Base-by-base conservation (phyloP, 2,888 invertebrate genomes). In the Eupithecia abbreviata region DNA sequence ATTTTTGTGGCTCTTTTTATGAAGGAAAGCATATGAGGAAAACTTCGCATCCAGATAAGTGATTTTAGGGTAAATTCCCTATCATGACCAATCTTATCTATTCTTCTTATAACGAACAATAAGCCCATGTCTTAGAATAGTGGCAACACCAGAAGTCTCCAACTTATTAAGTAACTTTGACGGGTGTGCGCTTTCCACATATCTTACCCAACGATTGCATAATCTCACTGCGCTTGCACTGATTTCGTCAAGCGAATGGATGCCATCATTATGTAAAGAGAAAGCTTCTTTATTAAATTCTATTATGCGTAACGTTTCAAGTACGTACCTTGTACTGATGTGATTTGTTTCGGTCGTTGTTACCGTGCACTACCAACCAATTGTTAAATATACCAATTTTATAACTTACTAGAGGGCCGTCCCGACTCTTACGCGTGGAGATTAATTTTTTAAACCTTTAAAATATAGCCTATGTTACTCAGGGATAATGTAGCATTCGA, bases 241-340 rank as follows among this genome's bases (percentile, higher is more conserved):
- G 91, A 91, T 92, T 93, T 93, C 93, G 92, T 92, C 92, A 92
- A 92, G 81, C 87, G 84, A 87, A 86, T 88, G 86, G 85, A 88
- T 86, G 86, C 85, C 86, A 85, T 85, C 85, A 88, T 93, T 92
- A 92, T 90, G 90, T 90, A 93, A 93, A 88, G 92, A 90, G 93
- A 93, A 93, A 93, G 92, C 88, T 87, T 82, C 85, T 87, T 87
- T 87, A 87, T 88, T 87, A 86, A 87, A 85, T 83, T 86, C 85
- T 86, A 86, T 84, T 84, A 84, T 84, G 84, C 80, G 79, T 80
- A 77, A 76, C 79, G 75, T 84, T 83, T 79, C 74, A 79, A 80
- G 80, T 80, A 79, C 75, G 76, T 58, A 58, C 55, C 55, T 76
- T 75, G 70, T 75, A 68, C 45, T 68, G 72, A 71, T 73, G 73